phyloP scores from a whole-genome alignment of 2,888 invertebrate genomes.

The Sphecodes monilicornis region DNA sequence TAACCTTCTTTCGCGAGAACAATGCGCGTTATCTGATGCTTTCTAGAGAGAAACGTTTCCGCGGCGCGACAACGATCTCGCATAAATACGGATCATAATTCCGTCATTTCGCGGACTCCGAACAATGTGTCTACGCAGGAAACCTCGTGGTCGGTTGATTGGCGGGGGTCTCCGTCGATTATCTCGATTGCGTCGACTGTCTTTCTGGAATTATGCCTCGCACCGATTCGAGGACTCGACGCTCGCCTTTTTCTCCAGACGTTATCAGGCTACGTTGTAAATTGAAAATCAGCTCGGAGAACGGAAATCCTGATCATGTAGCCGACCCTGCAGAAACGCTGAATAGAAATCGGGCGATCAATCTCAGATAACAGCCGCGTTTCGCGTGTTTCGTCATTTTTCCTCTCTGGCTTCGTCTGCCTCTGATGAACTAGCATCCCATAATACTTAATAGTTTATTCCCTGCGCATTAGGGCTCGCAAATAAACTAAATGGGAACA shows the following conservation, averaged over 20 bases:
- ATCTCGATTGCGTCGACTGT: conserved; percentile 48
- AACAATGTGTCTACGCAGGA: conserved; percentile 39
- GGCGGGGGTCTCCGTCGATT: conserved; percentile 37
- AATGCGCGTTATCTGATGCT: conserved; percentile 55
- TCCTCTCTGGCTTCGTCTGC: not conserved
- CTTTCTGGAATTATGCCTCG: conserved; percentile 46
- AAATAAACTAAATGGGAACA: too few species aligned
- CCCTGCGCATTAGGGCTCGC: not conserved
- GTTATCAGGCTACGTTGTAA: conserved; percentile 46
- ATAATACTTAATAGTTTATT: not conserved
- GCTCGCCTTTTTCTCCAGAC: conserved; percentile 1
- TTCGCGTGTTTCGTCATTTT: not conserved
- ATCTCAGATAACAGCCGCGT: conserved; percentile 71
- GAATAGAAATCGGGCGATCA: conserved; percentile 76
- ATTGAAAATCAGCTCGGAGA: conserved; percentile 73
- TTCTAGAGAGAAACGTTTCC: conserved; percentile 59
- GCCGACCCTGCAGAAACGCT: conserved; percentile 50
- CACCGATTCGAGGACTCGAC: not conserved
- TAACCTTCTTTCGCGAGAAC: conserved; percentile 61
- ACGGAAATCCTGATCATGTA: conserved; percentile 71
- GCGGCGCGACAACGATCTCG: conserved; percentile 56
- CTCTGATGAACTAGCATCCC: not conserved
- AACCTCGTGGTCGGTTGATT: conserved; percentile 47
- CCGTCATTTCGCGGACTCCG: conserved; percentile 30
- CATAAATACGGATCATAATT: conserved; percentile 62